Base-by-base conservation (phyloP, 2,888 invertebrate genomes). In the Tortrix viridana region DNA sequence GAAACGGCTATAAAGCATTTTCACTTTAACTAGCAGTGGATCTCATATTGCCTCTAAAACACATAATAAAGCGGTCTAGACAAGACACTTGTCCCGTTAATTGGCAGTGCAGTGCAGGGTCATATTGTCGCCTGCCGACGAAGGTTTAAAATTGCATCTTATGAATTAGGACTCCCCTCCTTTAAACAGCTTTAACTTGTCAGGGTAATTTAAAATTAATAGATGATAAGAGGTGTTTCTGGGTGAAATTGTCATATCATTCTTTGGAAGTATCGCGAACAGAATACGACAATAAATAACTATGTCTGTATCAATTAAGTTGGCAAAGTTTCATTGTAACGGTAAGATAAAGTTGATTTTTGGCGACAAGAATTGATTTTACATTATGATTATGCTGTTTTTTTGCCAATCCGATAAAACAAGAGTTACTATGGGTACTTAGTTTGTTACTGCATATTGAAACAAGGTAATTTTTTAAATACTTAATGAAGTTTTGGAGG, bases 81-180 rank as follows among this genome's bases (percentile, higher is more conserved):
- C 54, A 23, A 26, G 44, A 55, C 54, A 55, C 54, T 55, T 26
- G 44, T 16, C 7, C 54, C 26, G 44, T 55, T 55, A 55, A 55
- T 55, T 55, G 54, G 54, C 26, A 23, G 43, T 22, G 41, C 26
- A 26, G 44, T 22, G 41, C 26, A 26, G 44, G 19, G 23, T 55
- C 19, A 22, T 22, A 54, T 41, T 65, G 37, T 26, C 44, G 19
- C 18, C 19, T 65, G 43, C 80, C 85, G 84, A 74, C 68, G 71
- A 66, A 70, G 71, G 72, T 79, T 81, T 80, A 81, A 83, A 79
- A 76, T 77, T 77, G 71, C 74, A 85, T 85, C 86, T 88, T 86
- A 86, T 87, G 88, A 88, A 88, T 89, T 88, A 86, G 82, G 85
- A 88, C 85, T 81, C 84, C 82, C 75, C 72, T 70, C 77, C 78